Percentiles rank a stretch among this genome's conserved stretches.
Evolutionary conservation across 2,797 vertebrate species (phyloP).

Genomic region (Chiropotes sagulatus): DNA sequence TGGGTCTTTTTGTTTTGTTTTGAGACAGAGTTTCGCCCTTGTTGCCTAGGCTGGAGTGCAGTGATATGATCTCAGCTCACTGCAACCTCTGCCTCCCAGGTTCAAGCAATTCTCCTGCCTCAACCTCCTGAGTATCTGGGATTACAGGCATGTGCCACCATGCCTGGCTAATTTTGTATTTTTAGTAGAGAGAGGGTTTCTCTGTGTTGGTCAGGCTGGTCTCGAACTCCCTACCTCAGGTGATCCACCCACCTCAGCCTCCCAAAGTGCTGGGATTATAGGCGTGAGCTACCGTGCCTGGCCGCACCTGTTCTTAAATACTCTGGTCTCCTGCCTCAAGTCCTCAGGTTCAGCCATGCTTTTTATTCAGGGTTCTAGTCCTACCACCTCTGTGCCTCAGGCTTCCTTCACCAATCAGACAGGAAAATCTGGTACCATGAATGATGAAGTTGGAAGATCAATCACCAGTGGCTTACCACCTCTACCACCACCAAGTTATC

Average conservation of each 20-base stretch:
- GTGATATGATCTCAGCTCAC: background rate
- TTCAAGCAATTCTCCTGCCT: background rate
- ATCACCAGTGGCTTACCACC: background rate
- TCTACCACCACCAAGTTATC: background rate
- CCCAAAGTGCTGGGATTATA: too few relatives aligned
- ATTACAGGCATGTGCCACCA: too few relatives aligned
- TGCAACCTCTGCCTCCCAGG: background rate
- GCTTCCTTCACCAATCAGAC: slow-evolving; percentile 35
- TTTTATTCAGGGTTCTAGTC: background rate
- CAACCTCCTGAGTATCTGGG: background rate
- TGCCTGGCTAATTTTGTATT: too few relatives aligned
- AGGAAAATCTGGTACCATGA: slow-evolving; percentile 28
- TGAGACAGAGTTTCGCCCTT: too few relatives aligned
- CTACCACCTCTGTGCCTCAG: background rate
- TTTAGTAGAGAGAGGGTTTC: too few relatives aligned
- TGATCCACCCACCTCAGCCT: too few relatives aligned
- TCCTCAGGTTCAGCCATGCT: background rate
- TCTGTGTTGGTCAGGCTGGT: too few relatives aligned
- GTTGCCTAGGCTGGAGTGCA: too few relatives aligned
- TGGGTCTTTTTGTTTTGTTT: too few relatives aligned
- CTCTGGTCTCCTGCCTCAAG: background rate
- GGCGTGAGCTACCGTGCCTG: background rate
- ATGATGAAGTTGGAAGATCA: slow-evolving; percentile 1
- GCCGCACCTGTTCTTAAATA: background rate
- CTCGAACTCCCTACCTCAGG: too few relatives aligned